These are phyloP conservation scores for Ceyx margarethae DNA, from an alignment of 2,113 vertebrate species.

Conservation along the genomic window DNA sequence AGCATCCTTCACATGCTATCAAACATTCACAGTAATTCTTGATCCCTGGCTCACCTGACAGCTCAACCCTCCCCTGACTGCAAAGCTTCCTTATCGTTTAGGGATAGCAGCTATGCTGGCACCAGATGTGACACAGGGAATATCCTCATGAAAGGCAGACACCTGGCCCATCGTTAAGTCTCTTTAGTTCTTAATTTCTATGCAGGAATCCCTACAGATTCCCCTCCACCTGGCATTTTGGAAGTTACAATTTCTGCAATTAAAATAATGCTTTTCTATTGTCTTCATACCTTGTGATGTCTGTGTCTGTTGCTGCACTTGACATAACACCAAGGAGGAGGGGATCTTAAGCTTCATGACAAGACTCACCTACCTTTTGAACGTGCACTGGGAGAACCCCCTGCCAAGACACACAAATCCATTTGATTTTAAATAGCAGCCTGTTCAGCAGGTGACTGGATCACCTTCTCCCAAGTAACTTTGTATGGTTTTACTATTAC, in stretches of 20 bases:
- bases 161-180: neutral
- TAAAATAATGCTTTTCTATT: neutral
- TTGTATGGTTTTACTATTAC: neutral
- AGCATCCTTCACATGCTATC: constrained; percentile 42
- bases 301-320: neutral
- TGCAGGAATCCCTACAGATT: neutral
- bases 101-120: constrained; percentile 36
- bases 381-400: neutral
- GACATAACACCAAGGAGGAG: neutral
- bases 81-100: neutral
- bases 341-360: neutral
- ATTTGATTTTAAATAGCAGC: neutral
- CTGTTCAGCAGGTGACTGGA: neutral
- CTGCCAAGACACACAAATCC: neutral
- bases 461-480: neutral
- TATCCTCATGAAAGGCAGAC: constrained; percentile 37
- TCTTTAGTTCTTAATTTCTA: neutral
- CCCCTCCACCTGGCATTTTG: neutral
- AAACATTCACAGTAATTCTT: neutral
- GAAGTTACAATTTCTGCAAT: neutral
- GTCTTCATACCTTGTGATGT: neutral
- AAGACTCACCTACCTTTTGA: neutral
- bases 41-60: constrained; percentile 48
- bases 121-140: constrained; percentile 52
- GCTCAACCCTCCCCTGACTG: constrained; percentile 34